Evolutionary conservation across 2,888 invertebrate species (phyloP).

Genomic region (Drosophila borborema): DNA sequence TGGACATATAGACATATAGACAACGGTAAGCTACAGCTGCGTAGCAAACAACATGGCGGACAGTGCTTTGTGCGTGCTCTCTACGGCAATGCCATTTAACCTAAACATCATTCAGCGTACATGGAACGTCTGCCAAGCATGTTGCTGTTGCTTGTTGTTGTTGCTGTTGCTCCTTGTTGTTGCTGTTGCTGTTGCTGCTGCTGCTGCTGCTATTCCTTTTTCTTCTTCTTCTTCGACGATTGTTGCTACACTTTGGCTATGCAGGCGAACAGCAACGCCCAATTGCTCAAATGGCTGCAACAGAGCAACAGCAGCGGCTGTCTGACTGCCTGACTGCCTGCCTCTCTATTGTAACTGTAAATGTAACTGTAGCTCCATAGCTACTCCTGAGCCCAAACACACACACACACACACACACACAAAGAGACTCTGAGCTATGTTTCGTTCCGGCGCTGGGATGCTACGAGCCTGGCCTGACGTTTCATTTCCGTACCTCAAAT

Average conservation of each 20-base stretch:
- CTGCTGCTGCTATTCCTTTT: not conserved
- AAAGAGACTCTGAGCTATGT: slow-evolving; percentile 4
- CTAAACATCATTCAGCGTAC: slow-evolving; percentile 72
- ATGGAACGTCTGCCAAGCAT: slow-evolving; percentile 47
- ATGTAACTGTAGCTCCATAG: slow-evolving; percentile 24
- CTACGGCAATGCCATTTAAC: slow-evolving; percentile 63
- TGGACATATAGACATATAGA: not conserved
- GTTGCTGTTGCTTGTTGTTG: not conserved
- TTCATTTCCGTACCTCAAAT: slow-evolving; percentile 82
- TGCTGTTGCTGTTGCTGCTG: not conserved
- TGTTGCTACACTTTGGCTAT: slow-evolving; percentile 12
- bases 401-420: slow-evolving; percentile 26
- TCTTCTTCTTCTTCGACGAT: not conserved
- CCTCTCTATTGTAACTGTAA: slow-evolving; percentile 17
- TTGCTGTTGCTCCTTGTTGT: not conserved
- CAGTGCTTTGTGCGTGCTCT: slow-evolving; percentile 45
- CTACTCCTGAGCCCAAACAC: slow-evolving; percentile 45
- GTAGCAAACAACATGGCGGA: slow-evolving; percentile 41
- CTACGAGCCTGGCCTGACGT: slow-evolving; percentile 60
- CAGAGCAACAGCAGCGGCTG: slow-evolving; percentile 27
- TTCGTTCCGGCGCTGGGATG: slow-evolving; percentile 17
- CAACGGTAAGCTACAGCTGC: slow-evolving; percentile 37
- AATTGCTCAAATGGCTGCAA: slow-evolving; percentile 64
- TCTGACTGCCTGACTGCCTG: slow-evolving; percentile 1
- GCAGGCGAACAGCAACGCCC: slow-evolving; percentile 47